Base-by-base conservation (phyloP, 2,113 vertebrate genomes). In the Indicator maculatus region DNA sequence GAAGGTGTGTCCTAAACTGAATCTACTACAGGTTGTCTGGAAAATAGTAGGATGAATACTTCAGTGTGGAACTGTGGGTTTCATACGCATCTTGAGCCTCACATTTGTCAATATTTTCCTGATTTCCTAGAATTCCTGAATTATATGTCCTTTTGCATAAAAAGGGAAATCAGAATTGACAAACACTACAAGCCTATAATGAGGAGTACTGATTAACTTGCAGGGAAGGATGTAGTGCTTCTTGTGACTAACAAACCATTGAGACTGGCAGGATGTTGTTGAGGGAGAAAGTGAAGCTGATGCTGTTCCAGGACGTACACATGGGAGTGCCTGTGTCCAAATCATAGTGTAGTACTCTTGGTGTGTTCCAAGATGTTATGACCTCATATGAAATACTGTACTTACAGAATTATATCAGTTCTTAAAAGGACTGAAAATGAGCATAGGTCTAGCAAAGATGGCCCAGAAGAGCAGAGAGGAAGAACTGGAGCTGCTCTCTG, bases 261-360 rank as follows among this genome's bases (percentile, higher is more conserved):
- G 8, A 36, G 27, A 77, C 36, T 0, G 1, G 55, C 52, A 53
- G 28, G 19, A 5, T 1, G 1, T 45, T 91, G 31, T 14, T 86
- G 41, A 74, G 65, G 18, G 28, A 11, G 67, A 33, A 19, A 30
- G 28, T n/a, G 47, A 77, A 67, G 44, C 31, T 28, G 56, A 10
- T 7, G 0, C 7, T 1, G 1, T 71, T 63, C 55, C 45, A 38
- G 45, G 27, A 28, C 59, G 20, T n/a, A 2, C 50, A 23, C 0
- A 0, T 8, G 28, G n/a, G 45, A 50, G 16, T 44, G 28, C 24
- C 5, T 24, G 11, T 61, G 9, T 69, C 17, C 63, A 69, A 28
- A 30, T 41, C 1, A 0, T 28, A 20, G 13, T 59, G 52, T 74
- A 87, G 27, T 91, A 31, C 23, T 21, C 24, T 27, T 72, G 8